Evolutionary conservation across 2,888 invertebrate species (phyloP).

Genomic region (Plebejus melissa): DNA sequence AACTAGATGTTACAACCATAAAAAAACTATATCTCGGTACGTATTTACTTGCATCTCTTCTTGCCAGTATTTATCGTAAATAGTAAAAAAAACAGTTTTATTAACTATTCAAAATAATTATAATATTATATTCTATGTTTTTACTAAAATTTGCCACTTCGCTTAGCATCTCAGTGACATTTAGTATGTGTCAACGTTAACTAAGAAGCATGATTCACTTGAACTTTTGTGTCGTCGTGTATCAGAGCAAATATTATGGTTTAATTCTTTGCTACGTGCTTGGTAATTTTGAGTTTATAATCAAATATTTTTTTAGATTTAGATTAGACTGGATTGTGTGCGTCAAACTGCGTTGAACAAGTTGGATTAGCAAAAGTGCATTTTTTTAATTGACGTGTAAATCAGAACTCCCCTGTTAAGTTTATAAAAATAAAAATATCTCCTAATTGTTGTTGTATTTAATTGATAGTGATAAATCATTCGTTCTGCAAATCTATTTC

Average conservation of each 20-base stretch:
- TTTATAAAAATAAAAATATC: no score
- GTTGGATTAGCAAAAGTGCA: no score
- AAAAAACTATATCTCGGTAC: no score
- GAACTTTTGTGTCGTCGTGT: neutral
- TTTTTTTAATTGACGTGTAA: no score
- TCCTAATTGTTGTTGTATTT: neutral
- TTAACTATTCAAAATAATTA: neutral
- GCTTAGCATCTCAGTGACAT: neutral
- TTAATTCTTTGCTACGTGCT: neutral
- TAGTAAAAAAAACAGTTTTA: no score
- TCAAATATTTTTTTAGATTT: neutral
- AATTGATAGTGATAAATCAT: constrained; percentile 18
- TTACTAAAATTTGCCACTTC: neutral
- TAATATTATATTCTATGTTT: neutral
- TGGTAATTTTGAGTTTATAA: neutral
- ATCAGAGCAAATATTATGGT: neutral
- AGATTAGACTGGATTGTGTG: no score
- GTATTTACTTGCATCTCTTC: no score
- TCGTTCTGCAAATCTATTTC: neutral
- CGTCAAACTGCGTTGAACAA: no score
- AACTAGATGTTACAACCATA: no score
- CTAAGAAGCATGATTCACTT: neutral
- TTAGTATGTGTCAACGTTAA: neutral
- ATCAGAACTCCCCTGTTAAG: no score
- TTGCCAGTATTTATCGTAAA: no score